These are phyloP conservation scores for Harpagifer antarcticus DNA, from an alignment of 2,797 vertebrate genomes.

Conservation along the genomic window DNA sequence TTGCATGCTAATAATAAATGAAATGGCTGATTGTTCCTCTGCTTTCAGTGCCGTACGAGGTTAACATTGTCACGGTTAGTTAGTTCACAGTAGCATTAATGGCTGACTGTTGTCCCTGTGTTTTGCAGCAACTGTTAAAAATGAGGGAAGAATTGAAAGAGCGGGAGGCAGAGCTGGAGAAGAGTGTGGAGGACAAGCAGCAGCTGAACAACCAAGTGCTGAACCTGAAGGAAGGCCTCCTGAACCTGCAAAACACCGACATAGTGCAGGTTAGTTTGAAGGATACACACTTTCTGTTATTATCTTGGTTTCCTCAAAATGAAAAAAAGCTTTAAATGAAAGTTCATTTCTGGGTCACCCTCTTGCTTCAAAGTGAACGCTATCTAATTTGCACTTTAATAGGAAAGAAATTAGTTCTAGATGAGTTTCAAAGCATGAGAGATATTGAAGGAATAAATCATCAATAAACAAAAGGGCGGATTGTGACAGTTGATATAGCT, in stretches of 20 bases:
- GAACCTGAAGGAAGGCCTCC: constrained; percentile 90
- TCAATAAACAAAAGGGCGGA: constrained; percentile 41
- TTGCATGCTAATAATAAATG: constrained; percentile 38
- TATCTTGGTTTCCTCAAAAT: background rate
- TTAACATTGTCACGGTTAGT: constrained; percentile 22
- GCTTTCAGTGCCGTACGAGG: constrained; percentile 23
- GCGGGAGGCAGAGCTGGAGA: constrained; percentile 91
- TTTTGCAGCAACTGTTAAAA: constrained; percentile 92
- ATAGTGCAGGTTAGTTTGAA: constrained; percentile 71
- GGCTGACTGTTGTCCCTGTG: constrained; percentile 15
- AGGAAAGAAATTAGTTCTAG: constrained; percentile 61
- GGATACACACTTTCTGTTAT: background rate
- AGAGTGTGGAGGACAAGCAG: constrained; percentile 90
- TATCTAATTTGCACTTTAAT: constrained; percentile 68
- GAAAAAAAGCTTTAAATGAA: background rate
- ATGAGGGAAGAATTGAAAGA: constrained; percentile 93
- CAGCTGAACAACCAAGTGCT: constrained; percentile 90
- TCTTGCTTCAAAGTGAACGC: constrained; percentile 38
- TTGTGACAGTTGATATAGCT: background rate
- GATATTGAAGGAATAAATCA: constrained; percentile 48
- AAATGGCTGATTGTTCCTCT: constrained; percentile 39
- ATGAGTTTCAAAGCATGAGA: constrained; percentile 37
- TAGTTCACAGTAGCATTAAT: constrained; percentile 33
- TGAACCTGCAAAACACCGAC: constrained; percentile 76
- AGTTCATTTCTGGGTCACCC: constrained; percentile 37